Evolutionary conservation across 2,113 vertebrate species (phyloP), one percentile per base, ranked within the genome.

Genomic region (Callaeas wilsoni): DNA sequence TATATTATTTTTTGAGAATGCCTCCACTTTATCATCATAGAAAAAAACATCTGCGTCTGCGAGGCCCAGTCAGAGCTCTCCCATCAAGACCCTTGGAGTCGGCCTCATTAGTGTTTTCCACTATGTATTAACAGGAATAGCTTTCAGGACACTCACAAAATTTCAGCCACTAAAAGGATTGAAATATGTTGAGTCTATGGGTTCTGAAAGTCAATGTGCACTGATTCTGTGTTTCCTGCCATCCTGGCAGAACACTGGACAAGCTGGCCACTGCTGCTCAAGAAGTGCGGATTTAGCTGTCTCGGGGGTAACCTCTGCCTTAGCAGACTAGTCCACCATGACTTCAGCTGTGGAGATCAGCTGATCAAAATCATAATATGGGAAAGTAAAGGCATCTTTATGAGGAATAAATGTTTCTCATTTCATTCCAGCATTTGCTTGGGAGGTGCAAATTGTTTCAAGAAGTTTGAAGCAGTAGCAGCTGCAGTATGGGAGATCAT

Each of bases 391-490:
- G 26, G 1, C 10, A 74, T 4, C 16, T 77, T 81, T 84, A 50
- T 50, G 50, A 60, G 14, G 12, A 81, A 60, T 2, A 68, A 37
- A 16, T 44, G 29, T 44, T 92, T 81, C 49, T 73, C 4, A 1
- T 52, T 11, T 9, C 0, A 0, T 59, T 73, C 6, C 25, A 71
- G 13, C 7, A 46, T 59, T 81, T 52, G 4, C 33, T 73, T 2
- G 4, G 22, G 16, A 73, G 60, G 23, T 7, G 26, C 6, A 73
- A 57, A 33, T 41, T 71, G 4, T 62, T 68, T 13, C 26, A 83
- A 75, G 23, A 27, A 57, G 11, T 4, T 21, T 62, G 30, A 12
- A 55, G 20, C 20, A 37, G 26, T 20, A 81, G 41, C 49, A 92
- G 12, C 30, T 60, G 26, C 23, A 60, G 21, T 42, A 81, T 26